A percentile compares a stretch with the other conserved stretches of the same genome.
Evolutionary conservation across 2,113 vertebrate genomes (phyloP).

Genomic region (Empidonax traillii): DNA sequence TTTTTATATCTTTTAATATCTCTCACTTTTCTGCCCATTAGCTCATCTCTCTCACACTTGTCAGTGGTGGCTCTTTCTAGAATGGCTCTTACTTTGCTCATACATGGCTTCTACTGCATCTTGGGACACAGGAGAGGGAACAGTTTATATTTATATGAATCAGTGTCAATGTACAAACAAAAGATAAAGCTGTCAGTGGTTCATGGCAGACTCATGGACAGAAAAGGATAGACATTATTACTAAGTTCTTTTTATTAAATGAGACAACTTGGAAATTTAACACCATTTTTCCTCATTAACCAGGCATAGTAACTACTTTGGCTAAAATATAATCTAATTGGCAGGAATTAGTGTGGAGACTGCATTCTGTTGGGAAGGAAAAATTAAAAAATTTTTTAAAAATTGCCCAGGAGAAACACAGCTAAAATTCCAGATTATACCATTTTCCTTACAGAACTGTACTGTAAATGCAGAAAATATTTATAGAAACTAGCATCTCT

Average conservation of each 20-base stretch:
- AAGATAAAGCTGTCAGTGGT: not conserved
- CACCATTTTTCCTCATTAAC: not conserved
- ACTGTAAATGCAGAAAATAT: not conserved
- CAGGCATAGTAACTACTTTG: not conserved
- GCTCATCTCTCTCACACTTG: not conserved
- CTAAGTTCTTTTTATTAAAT: not conserved
- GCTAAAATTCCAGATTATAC: not conserved
- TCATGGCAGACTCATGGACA: not conserved
- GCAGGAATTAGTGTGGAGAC: not conserved
- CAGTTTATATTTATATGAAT: not conserved
- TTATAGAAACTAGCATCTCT: slow-evolving; percentile 19
- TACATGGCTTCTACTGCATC: not conserved
- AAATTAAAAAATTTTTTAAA: not conserved
- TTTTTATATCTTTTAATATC: not conserved
- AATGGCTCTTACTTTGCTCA: not conserved
- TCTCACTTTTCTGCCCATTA: not conserved
- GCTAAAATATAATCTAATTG: not conserved
- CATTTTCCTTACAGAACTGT: not conserved
- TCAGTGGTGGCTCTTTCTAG: not conserved
- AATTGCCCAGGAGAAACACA: not conserved
- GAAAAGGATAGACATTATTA: not conserved
- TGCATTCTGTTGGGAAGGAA: not conserved
- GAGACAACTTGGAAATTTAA: not conserved
- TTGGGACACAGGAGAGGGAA: not conserved
- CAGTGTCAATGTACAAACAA: not conserved